Evolutionary conservation across 2,888 invertebrate genomes (phyloP).

Genomic region (Phymatocera aterrima): DNA sequence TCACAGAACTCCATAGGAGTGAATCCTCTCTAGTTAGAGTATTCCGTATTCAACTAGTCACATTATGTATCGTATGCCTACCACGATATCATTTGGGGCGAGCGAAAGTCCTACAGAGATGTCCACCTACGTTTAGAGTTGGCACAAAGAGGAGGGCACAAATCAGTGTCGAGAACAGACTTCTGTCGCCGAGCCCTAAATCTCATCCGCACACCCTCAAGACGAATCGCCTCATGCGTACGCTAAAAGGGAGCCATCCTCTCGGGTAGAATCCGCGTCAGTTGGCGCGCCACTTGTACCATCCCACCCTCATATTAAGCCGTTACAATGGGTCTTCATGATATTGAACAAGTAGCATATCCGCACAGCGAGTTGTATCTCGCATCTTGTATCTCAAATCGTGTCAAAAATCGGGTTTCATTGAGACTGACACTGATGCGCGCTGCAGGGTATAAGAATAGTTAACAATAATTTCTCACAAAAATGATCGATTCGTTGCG

Average conservation of each 20-base stretch:
- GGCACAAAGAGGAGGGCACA: constrained; percentile 75
- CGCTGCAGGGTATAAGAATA: not conserved
- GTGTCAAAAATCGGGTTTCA: not conserved
- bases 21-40: not conserved
- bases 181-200: constrained; percentile 73
- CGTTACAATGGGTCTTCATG: constrained; percentile 73
- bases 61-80: constrained; percentile 1
- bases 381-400: not conserved
- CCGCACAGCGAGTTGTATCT: not conserved
- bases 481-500: not conserved
- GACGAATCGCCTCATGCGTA: constrained; percentile 73
- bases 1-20: not conserved
- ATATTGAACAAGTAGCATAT: constrained; percentile 71
- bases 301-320: constrained; percentile 75
- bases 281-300: constrained; percentile 78
- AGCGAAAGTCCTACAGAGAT: not conserved
- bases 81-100: not conserved
- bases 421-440: not conserved
- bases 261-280: constrained; percentile 74
- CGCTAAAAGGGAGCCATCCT: constrained; percentile 51
- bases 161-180: constrained; percentile 74
- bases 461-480: not conserved
- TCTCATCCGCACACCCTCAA: constrained; percentile 74
- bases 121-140: constrained; percentile 59
- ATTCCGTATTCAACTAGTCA: not conserved